Percentiles rank a stretch among this genome's conserved stretches.
These are phyloP conservation scores for Acanthosepion pharaonis DNA, from an alignment of 2,888 invertebrate species.

Conservation along the genomic window DNA sequence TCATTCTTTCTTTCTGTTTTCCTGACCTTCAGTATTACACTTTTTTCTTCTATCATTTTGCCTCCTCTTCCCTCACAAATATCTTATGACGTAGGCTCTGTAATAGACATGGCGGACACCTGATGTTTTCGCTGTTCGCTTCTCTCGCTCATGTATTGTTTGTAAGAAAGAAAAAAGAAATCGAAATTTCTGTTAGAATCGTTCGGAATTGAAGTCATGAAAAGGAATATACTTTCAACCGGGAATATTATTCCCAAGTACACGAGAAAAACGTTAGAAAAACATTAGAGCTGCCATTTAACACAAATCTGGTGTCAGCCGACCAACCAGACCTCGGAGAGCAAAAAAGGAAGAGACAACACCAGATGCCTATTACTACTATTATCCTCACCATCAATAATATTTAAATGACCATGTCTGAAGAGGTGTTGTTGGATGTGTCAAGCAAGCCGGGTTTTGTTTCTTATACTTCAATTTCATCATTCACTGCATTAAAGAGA, in stretches of 20 bases:
- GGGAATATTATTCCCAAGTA: not conserved
- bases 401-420: not conserved
- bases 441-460: not conserved
- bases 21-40: not conserved
- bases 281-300: constrained; percentile 6
- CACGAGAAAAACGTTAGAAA: not conserved
- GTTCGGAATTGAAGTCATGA: not conserved
- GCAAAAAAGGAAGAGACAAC: not conserved
- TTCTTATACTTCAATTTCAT: not conserved
- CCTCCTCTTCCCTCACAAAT: not conserved
- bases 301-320: not conserved
- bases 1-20: not conserved
- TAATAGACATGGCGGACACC: constrained; percentile 33
- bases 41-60: not conserved
- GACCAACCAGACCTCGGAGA: not conserved
- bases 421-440: not conserved
- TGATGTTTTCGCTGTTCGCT: not conserved
- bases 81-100: not conserved
- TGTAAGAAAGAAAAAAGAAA: not conserved
- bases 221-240: not conserved
- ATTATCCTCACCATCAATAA: not conserved
- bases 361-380: not conserved
- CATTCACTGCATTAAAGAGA: not conserved
- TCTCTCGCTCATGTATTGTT: not conserved
- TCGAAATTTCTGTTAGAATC: not conserved